Evolutionary conservation across 2,797 vertebrate genomes (phyloP), one percentile per base, ranked within the genome.

Genomic region (Anguilla pacifica): DNA sequence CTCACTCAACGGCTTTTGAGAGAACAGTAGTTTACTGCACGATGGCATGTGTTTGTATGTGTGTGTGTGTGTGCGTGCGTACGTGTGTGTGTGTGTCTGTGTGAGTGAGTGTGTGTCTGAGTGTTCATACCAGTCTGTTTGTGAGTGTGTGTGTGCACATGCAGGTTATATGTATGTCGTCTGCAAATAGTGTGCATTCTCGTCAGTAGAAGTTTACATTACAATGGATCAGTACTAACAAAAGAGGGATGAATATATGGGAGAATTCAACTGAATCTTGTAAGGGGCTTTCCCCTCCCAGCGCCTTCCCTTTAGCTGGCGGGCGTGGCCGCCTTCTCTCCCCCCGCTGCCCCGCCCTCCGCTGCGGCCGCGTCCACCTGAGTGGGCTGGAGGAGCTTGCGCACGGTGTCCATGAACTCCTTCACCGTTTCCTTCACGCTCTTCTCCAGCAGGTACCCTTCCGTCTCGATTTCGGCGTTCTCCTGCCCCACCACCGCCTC

Each of bases 401-500:
- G 91, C 81, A 89, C 85, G 2, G 89, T 90, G 70, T 86, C 83
- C 92, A 94, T 90, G 59, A 90, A 81, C 0, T 95, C 94, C 88
- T 94, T 92, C 22, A 96, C 79, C 87, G 95, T 97, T 90, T 97
- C 96, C 90, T 95, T 96, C 89, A 97, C 89, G 28, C 95, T 94
- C 85, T 96, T 95, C 88, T 97, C 95, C 91, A 98, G 92, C 59
- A 98, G 92, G 89, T 96, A 98, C 57, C 97, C 97, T 88, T 97
- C 97, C 1, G 97, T 95, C 84, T 97, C 96, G 0, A 89, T 94
- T 88, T 95, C 95, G 2, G 94, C 92, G 86, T 97, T 89, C 86
- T 97, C 97, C 86, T 95, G 91, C 55, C 93, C 94, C 90, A 94
- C 93, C 22, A 97, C 95, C n/a, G 91, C 96, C 88, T 97, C 96